Percentiles rank a stretch among this genome's conserved stretches.
These are phyloP conservation scores for Eristalinus aeneus DNA, from an alignment of 2,888 invertebrate species.

Conservation along the genomic window DNA sequence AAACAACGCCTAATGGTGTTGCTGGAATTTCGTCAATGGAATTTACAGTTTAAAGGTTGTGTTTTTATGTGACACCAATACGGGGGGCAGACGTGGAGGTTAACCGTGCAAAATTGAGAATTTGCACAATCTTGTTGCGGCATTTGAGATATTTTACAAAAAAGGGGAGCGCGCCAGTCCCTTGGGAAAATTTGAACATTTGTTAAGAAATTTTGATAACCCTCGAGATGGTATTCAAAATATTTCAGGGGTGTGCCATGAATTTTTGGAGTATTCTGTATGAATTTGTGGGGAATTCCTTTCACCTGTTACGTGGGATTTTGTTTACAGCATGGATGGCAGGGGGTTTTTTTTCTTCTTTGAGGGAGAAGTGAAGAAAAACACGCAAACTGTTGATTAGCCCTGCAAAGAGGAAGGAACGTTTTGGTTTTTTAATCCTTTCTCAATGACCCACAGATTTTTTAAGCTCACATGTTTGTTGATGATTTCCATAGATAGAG, in stretches of 20 bases:
- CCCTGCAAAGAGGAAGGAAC: no score
- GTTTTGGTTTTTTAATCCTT: no score
- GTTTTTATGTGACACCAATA: background rate
- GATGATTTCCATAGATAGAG: no score
- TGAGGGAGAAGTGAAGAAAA: no score
- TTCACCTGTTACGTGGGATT: background rate
- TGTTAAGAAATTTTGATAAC: background rate
- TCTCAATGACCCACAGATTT: no score
- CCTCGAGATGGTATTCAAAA: background rate
- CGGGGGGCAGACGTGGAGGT: constrained; percentile 38
- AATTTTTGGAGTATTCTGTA: background rate
- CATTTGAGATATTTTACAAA: constrained; percentile 11
- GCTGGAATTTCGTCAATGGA: constrained; percentile 54
- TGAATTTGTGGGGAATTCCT: background rate
- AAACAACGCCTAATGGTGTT: constrained; percentile 64
- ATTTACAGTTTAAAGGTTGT: constrained; percentile 54
- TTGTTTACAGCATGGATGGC: background rate
- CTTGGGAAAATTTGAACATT: constrained; percentile 48
- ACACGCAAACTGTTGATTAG: no score
- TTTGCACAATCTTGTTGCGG: constrained; percentile 63
- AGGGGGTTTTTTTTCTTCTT: background rate
- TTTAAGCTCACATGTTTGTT: no score
- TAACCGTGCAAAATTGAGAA: constrained; percentile 64
- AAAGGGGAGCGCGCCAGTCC: background rate
- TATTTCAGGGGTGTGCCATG: background rate